phyloP scores from a whole-genome alignment of 2,113 vertebrate genomes.

The Budorcas taxicolor region DNA sequence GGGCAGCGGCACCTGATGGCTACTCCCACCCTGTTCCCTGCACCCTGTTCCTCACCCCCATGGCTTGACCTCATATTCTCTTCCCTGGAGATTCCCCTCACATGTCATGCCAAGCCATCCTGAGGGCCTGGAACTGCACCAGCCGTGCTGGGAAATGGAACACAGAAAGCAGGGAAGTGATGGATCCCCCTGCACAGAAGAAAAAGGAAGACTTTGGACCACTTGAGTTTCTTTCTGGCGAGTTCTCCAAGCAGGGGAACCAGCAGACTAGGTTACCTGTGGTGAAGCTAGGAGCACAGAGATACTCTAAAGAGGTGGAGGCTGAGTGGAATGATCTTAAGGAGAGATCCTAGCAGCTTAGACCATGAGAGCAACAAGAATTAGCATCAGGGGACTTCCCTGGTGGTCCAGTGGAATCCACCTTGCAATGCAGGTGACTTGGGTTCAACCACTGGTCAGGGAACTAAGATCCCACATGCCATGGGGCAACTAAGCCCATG shows the following conservation, averaged over 20 bases:
- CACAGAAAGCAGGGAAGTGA: background rate
- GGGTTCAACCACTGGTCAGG: background rate
- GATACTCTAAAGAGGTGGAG: background rate
- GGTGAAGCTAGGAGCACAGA: background rate
- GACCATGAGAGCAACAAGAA: background rate
- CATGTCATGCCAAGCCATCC: background rate
- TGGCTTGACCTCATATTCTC: background rate
- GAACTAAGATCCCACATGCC: background rate
- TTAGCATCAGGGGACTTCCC: background rate
- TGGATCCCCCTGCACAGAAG: background rate
- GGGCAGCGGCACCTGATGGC: background rate
- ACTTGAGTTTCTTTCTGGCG: background rate
- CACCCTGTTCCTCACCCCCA: background rate
- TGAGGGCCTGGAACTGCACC: background rate
- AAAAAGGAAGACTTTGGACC: no score
- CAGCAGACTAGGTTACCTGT: background rate
- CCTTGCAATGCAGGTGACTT: background rate
- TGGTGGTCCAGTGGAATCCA: background rate
- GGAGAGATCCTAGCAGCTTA: background rate
- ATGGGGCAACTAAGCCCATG: background rate
- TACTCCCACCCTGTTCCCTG: background rate
- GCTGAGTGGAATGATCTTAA: background rate
- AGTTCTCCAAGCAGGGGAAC: background rate
- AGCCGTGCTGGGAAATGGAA: background rate
- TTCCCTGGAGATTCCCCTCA: background rate